These are phyloP conservation scores for Takifugu bimaculatus DNA, from an alignment of 2,113 vertebrate genomes.

Conservation along the genomic window DNA sequence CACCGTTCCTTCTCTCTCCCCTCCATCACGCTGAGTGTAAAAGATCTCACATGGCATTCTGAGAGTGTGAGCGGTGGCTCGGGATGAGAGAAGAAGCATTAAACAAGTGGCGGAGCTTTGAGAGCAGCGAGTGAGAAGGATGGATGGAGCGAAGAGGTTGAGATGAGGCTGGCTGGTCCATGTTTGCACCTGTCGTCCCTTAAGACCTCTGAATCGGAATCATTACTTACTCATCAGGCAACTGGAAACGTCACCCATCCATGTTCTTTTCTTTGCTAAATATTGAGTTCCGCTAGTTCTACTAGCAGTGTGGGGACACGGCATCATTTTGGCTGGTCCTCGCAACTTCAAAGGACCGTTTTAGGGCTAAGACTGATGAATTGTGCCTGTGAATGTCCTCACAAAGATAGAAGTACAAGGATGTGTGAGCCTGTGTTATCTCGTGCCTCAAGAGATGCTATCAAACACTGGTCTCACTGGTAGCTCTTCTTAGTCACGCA, in stretches of 20 bases:
- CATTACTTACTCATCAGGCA: constrained; percentile 42
- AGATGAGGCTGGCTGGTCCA: constrained; percentile 34
- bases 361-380: too few species aligned
- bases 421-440: constrained; percentile 35
- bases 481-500: constrained; percentile 47
- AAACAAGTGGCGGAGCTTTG: constrained; percentile 9
- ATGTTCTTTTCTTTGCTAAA: too few species aligned
- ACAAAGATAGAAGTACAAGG: too few species aligned
- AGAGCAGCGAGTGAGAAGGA: constrained; percentile 14
- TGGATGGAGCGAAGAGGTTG: constrained; percentile 37
- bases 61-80: too few species aligned
- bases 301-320: too few species aligned
- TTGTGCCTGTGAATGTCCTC: too few species aligned
- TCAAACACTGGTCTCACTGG: constrained; percentile 68
- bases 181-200: constrained; percentile 25
- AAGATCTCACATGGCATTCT: constrained; percentile 24
- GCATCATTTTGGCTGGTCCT: too few species aligned
- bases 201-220: too few species aligned
- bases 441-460: constrained; percentile 67
- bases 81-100: constrained; percentile 12
- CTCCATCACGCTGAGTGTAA: constrained; percentile 23
- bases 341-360: too few species aligned
- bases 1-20: neutral
- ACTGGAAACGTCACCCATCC: constrained; percentile 36
- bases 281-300: too few species aligned